Conservation (phyloP, 2,888 invertebrate genomes). For the Pycnomerus fuliginosus region DNA sequence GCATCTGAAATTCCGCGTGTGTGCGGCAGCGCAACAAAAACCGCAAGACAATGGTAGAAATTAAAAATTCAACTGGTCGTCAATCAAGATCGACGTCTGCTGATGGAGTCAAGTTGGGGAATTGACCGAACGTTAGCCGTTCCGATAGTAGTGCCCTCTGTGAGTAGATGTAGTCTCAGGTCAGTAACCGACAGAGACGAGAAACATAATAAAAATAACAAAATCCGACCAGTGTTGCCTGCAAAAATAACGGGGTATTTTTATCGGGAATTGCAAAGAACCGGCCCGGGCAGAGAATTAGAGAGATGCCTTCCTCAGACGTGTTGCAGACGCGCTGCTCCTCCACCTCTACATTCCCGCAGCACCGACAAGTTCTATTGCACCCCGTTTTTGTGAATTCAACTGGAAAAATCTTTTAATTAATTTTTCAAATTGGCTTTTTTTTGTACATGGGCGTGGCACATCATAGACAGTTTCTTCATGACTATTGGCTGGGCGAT, state of each 20-base stretch:
- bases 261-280: constrained; percentile 51
- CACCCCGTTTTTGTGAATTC: no score
- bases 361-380: no score
- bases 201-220: constrained; percentile 52
- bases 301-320: constrained; percentile 30
- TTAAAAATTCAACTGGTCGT: constrained; percentile 41
- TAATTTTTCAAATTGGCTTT: no score
- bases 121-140: constrained; percentile 31
- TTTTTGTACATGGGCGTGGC: no score
- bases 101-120: constrained; percentile 18
- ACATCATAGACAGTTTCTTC: no score
- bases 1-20: neutral
- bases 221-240: constrained; percentile 48
- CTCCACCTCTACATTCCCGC: no score
- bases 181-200: constrained; percentile 48
- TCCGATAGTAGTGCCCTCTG: constrained; percentile 41
- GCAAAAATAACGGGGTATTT: constrained; percentile 54
- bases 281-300: constrained; percentile 46
- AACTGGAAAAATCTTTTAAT: no score
- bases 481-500: no score
- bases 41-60: constrained; percentile 36
- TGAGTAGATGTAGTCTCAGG: constrained; percentile 41
- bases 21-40: neutral
- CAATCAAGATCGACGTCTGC: constrained; percentile 37
- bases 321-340: no score